Evolutionary conservation across 2,797 vertebrate genomes (phyloP), one percentile per base, ranked within the genome.

Genomic region (Sebastes oblongus): DNA sequence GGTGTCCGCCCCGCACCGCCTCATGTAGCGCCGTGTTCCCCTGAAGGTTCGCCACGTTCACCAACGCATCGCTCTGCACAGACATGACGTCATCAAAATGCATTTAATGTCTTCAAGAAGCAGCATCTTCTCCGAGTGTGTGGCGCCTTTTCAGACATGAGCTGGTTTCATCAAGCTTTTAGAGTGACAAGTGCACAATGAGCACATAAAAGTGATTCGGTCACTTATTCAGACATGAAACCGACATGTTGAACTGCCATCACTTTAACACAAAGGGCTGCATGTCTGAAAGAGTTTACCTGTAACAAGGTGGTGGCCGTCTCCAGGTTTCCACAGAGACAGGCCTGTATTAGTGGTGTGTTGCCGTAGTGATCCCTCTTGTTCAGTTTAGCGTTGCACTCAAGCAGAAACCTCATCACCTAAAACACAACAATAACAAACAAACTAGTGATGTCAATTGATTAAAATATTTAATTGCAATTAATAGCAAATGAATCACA

Each of bases 11-110:
- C 0, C 89, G 91, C 88, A 96, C 97, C 0, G 97, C 97, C 94
- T 97, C 97, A 0, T 99, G 98, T 73, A 99, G 96, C 0, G 97
- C 97, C 0, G 98, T 97, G 90, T 96, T 98, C 18, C 98, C 98
- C 82, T 96, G 95, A 22, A 94, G 94, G 34, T 99, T 98, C 12
- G 34, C 91, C 3, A 96, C 70, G 29, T 98, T 97, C 59, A 96
- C 93, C 24, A 94, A 81, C 1, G 97, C 98, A 1, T 96, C 95
- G 0, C 91, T 96, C 98, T 99, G 87, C 36, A 79, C 29, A 18
- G 39, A 80, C 10, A n/a, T 5, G 34, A 13, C 34, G 4, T 46
- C 42, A 18, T 46, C 1, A 46, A 39, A 39, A 39, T 13, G 12
- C 5, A 39, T 54, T 22, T 3, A n/a, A 24, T 24, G 54, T 13